Evolutionary conservation across 2,888 invertebrate genomes (phyloP), one percentile per base, ranked within the genome.

Genomic region (Hemaris fuciformis): DNA sequence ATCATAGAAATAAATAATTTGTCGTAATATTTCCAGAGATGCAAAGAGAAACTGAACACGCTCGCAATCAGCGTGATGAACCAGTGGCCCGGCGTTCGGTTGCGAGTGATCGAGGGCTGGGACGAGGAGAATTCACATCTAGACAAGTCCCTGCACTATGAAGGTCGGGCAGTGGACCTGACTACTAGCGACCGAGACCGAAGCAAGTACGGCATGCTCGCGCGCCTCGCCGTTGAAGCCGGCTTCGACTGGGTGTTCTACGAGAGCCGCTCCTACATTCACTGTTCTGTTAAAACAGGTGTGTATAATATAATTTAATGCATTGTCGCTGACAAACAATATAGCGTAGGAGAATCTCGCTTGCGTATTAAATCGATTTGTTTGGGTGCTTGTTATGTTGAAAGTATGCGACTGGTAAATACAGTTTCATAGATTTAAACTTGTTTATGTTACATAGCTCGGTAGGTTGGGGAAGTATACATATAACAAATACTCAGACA

Each of bases 231-330:
- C 0, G 98, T 98, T 64, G 98, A 99, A 88, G 98, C 99, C 25
- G 99, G 99, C 79, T 99, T 99, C 94, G 99, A 99, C 93, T 99
- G 98, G 98, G 99, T 99, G 67, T 98, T 97, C 93, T 99, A 98
- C 86, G 98, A 98, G 89, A 97, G 97, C 84, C 94, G 98, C 72
- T 96, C 97, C 15, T 98, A 99, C 87, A 98, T 99, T 78, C 99
- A 99, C 91, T 98, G 98, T 91, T 98, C 98, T 65, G 99, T 99
- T 68, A 98, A 98, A 93, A 98, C 99, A 94, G 99, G 99, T 99
- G 94, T 90, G 93, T 64, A 61, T 63, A 53, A 31, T 53, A 31
- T 53, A 27, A 53, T 53, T 53, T 31, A 31, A 53, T 53, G 53
- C 27, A 53, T 53, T 53, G 53, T 53, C 31, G 53, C 10, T 10